Conservation (phyloP, 2,113 vertebrate genomes). For the Blennius ocellaris region DNA sequence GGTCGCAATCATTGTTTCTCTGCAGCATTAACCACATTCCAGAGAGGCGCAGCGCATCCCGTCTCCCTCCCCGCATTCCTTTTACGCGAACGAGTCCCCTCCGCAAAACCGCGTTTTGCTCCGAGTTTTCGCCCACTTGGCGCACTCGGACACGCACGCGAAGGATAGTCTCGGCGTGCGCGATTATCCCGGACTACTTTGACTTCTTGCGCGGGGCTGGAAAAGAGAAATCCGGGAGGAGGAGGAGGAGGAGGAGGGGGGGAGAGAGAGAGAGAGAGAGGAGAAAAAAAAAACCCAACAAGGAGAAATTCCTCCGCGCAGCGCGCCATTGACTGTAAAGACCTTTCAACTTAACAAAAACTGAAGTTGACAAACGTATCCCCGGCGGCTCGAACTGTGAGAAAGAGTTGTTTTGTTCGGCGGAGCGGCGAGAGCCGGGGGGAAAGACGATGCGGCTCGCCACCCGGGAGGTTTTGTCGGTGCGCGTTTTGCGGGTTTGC, state of each 20-base stretch:
- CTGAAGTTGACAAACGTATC: conserved; percentile 85
- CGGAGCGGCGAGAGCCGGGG: conserved; percentile 34
- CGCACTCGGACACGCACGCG: neutral
- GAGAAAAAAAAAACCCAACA: conserved; percentile 74
- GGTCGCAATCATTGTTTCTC: conserved; percentile 89
- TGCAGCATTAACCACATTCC: conserved; percentile 93
- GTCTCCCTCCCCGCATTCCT: conserved; percentile 94
- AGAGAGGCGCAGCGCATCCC: conserved; percentile 87
- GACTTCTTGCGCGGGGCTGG: neutral
- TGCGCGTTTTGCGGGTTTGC: conserved; percentile 29
- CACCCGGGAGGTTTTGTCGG: conserved; percentile 33
- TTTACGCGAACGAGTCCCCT: conserved; percentile 85
- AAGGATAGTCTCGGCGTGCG: neutral
- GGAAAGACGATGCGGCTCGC: conserved; percentile 61
- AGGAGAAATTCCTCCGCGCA: conserved; percentile 89
- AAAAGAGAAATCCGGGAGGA: conserved; percentile 39
- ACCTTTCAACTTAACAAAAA: conserved; percentile 89
- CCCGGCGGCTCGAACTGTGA: conserved; percentile 74
- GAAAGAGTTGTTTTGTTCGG: conserved; percentile 70
- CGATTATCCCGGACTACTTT: conserved; percentile 37
- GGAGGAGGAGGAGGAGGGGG: too few species aligned
- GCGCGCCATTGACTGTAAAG: conserved; percentile 90
- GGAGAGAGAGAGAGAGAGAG: too few species aligned
- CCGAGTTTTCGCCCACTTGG: neutral
- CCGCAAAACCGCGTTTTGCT: conserved; percentile 48